These are phyloP conservation scores for Sacculina carcini DNA, from an alignment of 2,888 invertebrate species.

Conservation along the genomic window DNA sequence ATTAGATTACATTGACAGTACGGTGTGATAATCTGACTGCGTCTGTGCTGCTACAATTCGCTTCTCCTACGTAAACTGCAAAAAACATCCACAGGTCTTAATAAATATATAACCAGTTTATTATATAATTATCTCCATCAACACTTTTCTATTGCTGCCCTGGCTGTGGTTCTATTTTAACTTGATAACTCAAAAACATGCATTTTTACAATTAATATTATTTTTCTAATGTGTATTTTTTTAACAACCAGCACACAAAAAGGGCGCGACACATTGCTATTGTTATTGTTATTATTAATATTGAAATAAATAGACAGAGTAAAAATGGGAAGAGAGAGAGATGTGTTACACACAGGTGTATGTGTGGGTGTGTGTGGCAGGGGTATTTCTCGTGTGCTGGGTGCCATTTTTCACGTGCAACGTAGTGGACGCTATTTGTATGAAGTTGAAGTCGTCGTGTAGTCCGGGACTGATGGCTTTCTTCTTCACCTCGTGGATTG, in stretches of 20 bases:
- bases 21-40: too few species aligned
- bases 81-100: too few species aligned
- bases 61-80: too few species aligned
- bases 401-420: constrained; percentile 97
- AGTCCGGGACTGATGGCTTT: constrained; percentile 67
- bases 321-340: neutral
- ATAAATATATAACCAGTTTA: neutral
- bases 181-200: too few species aligned
- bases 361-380: constrained; percentile 26
- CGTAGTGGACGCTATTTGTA: constrained; percentile 86
- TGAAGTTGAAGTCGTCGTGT: constrained; percentile 47
- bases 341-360: neutral
- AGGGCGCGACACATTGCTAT: too few species aligned
- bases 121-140: neutral
- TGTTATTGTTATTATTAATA: too few species aligned
- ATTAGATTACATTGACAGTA: too few species aligned
- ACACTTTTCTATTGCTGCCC: neutral
- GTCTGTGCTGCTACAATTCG: too few species aligned
- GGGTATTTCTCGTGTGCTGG: constrained; percentile 94
- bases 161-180: too few species aligned
- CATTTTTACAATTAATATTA: too few species aligned
- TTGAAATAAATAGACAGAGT: too few species aligned
- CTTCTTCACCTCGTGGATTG: constrained; percentile 87
- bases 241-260: too few species aligned
- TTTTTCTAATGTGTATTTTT: neutral